A percentile compares a stretch with the other conserved stretches of the same genome.
These are phyloP conservation scores for Rhynchomys soricoides DNA, from an alignment of 2,113 vertebrate genomes.

Conservation along the genomic window DNA sequence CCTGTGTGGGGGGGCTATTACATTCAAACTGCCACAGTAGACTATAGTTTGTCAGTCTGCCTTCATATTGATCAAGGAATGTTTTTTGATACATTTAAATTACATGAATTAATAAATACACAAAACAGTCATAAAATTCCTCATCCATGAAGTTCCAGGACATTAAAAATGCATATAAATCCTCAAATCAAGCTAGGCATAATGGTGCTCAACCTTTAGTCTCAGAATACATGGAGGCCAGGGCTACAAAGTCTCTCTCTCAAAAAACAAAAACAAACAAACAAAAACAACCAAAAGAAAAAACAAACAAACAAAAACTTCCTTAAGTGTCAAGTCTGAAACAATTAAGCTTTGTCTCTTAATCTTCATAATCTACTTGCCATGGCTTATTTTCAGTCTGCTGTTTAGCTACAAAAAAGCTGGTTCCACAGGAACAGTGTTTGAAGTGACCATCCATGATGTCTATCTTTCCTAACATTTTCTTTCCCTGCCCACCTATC, in stretches of 20 bases:
- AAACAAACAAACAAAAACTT: not conserved
- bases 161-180: conserved; percentile 12
- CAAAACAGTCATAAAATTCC: conserved; percentile 2
- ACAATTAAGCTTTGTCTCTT: not conserved
- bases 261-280: not conserved
- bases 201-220: not conserved
- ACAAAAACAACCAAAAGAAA: not conserved
- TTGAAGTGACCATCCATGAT: not conserved
- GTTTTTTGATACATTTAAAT: conserved; percentile 30
- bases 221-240: not conserved
- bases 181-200: not conserved
- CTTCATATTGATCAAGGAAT: conserved; percentile 19
- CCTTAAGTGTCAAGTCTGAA: not conserved
- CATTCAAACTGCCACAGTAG: not conserved
- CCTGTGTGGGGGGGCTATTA: not conserved
- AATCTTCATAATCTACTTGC: not conserved
- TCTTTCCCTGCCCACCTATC: not conserved
- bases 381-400: not conserved
- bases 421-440: rapidly evolving
- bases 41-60: not conserved
- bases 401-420: not conserved
- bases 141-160: conserved; percentile 13
- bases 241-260: not conserved
- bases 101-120: conserved; percentile 1
- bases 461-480: not conserved